Base-by-base conservation (phyloP, 2,113 vertebrate species). In the Myanophis thanlyinensis region DNA sequence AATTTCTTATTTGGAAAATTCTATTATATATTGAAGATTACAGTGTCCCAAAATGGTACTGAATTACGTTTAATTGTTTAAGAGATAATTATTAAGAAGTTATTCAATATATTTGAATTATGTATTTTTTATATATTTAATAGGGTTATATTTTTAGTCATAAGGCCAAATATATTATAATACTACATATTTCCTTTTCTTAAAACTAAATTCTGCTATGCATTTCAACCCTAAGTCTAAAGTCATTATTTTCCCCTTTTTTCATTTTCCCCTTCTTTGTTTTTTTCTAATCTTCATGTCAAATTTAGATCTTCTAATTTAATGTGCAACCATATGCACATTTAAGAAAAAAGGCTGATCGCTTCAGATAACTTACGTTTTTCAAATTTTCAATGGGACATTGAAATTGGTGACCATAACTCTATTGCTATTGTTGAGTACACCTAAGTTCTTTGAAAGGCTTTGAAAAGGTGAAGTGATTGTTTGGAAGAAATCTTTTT, bases 111-210 rank as follows among this genome's bases (percentile, higher is more conserved):
- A 48, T 62, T 92, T 94, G 52, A 7, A 88, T 91, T 90, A 94
- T 91, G 91, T 92, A 94, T 94, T 90, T 92, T 85, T 86, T 73
- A 90, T 89, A 48, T 53, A 94, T 94, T 87, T 89, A 86, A 85
- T 86, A 89, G 40, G 53, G 62, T 12, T 67, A 40, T 48, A 46
- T 53, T 89, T 90, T 93, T 91, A 91, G 89, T 48, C 59, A 47
- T 5, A 25, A 30, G 85, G 27, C 54, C 86, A 93, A 54, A 85
- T 73, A 67, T 13, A 62, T 13, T 93, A 6, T 56, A 91, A 85
- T 49, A 35, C 88, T 30, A 59, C 49, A 23, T 40, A 91, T 53
- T 85, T 62, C 47, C 27, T 52, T 48, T 62, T 30, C 1, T 18
- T 85, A n/a, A 54, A 48, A 30, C 2, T 85, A 27, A 2, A 27